Evolutionary conservation across 2,888 invertebrate genomes (phyloP).

Genomic region (Hipparchia sbordonii): DNA sequence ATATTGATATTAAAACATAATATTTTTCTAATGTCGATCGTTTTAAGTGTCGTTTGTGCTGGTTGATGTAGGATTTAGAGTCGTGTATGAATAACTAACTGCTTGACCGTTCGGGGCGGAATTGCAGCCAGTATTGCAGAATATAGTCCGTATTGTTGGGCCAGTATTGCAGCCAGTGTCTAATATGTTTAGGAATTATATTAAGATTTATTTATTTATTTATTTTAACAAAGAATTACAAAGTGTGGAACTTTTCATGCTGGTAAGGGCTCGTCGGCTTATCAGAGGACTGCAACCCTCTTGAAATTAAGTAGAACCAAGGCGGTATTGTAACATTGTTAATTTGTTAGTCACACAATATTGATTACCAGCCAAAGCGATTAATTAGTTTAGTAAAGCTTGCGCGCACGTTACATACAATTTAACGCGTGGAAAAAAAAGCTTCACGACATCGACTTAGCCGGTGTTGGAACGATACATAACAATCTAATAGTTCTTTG

Average conservation of each 20-base stretch:
- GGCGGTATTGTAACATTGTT: slow-evolving; percentile 13
- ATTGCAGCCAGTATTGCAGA: too few relatives aligned
- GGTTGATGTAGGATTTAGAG: neutral
- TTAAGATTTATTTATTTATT: too few relatives aligned
- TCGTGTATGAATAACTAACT: neutral
- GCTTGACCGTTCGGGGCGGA: neutral
- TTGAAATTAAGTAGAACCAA: too few relatives aligned
- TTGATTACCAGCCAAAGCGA: slow-evolving; percentile 35
- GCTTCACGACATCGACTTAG: slow-evolving; percentile 39
- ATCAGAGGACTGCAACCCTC: too few relatives aligned
- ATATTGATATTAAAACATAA: slow-evolving; percentile 13
- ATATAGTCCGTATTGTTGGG: too few relatives aligned
- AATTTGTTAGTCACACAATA: slow-evolving; percentile 36
- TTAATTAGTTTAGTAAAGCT: slow-evolving; percentile 35
- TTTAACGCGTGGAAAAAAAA: slow-evolving; percentile 20
- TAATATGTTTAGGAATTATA: too few relatives aligned
- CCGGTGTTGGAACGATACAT: slow-evolving; percentile 24
- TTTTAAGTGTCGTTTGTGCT: neutral
- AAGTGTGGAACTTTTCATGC: neutral
- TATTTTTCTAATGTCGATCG: neutral
- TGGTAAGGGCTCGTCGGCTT: too few relatives aligned
- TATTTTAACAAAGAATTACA: neutral
- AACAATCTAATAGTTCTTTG: slow-evolving; percentile 13
- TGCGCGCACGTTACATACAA: slow-evolving; percentile 23
- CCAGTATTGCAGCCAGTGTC: too few relatives aligned